Conservation (phyloP, 2,113 vertebrate species). For the Tachysurus vachellii region DNA sequence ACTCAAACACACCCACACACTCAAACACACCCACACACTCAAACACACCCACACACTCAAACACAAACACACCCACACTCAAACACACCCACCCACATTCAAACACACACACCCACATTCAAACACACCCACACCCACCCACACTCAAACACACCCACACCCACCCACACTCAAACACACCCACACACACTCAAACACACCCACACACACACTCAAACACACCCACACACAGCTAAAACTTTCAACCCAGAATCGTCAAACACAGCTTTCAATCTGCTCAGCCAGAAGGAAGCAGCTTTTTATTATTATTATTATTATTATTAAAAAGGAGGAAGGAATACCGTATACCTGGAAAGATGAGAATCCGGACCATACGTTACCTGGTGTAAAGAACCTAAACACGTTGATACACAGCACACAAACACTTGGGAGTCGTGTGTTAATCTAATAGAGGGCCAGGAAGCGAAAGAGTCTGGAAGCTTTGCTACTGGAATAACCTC, state of each 20-base stretch:
- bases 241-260: background rate
- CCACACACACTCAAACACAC: too few species aligned
- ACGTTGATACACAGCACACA: background rate
- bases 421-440: constrained; percentile 32
- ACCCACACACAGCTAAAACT: too few species aligned
- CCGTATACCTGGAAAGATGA: constrained; percentile 64
- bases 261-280: constrained; percentile 36
- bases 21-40: too few species aligned
- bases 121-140: too few species aligned
- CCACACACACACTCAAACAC: too few species aligned
- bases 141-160: too few species aligned
- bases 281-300: constrained; percentile 41
- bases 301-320: too few species aligned
- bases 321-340: constrained; percentile 38
- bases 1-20: background rate
- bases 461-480: constrained; percentile 58
- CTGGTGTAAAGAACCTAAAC: constrained; percentile 36
- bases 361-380: constrained; percentile 63
- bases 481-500: constrained; percentile 64
- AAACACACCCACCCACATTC: too few species aligned
- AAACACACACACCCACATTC: too few species aligned
- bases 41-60: too few species aligned
- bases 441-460: constrained; percentile 49
- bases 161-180: too few species aligned
- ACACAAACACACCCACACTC: too few species aligned